Conservation (phyloP, 2,113 vertebrate species). For the Potamarius usumacintae region DNA sequence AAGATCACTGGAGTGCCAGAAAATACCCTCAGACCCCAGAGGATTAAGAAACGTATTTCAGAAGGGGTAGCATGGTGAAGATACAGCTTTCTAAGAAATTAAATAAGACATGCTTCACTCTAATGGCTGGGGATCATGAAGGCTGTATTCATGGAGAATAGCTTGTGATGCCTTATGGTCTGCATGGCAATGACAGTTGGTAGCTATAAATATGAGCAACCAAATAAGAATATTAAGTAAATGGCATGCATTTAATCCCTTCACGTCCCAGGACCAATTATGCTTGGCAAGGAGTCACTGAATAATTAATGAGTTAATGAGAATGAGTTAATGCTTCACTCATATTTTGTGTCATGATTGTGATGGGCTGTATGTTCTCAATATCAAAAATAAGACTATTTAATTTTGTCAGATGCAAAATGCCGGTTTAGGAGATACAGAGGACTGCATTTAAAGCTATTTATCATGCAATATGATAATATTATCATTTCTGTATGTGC, state of each 20-base stretch:
- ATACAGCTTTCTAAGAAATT: background rate
- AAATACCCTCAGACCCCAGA: too few species aligned
- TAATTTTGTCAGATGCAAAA: constrained; percentile 7
- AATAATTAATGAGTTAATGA: background rate
- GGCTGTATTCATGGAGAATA: background rate
- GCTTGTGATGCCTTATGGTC: constrained; percentile 2
- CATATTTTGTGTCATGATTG: background rate
- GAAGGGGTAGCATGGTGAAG: background rate
- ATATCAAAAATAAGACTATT: constrained; percentile 21
- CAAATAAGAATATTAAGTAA: background rate
- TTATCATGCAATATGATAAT: background rate
- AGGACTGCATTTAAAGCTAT: background rate
- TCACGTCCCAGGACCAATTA: background rate
- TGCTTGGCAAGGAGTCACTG: background rate
- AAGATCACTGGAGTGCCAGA: too few species aligned
- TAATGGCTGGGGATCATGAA: background rate
- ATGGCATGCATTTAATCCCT: background rate
- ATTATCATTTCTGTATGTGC: background rate
- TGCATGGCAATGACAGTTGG: background rate
- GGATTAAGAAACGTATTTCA: too few species aligned
- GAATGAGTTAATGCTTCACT: background rate
- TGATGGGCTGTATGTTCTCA: background rate
- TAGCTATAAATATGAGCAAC: background rate
- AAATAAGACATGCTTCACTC: background rate
- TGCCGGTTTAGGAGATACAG: background rate